phyloP scores from a whole-genome alignment of 2,113 vertebrate species.

The Accipiter virgatus region DNA sequence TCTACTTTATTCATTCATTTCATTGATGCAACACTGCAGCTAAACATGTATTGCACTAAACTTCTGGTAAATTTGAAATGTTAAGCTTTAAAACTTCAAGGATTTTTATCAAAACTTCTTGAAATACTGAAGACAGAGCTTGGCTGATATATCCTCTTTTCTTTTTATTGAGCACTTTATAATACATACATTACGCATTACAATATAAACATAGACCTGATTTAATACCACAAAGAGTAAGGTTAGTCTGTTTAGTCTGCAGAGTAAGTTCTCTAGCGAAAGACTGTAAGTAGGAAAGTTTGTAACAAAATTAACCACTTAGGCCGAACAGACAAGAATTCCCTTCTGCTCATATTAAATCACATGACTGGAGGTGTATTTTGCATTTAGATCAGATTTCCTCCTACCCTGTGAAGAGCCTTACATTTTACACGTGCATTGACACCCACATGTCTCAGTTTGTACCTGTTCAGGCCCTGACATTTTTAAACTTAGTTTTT shows the following conservation, averaged over 20 bases:
- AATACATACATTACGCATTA: neutral
- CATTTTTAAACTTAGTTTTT: neutral
- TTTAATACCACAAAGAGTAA: neutral
- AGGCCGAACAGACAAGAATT: neutral
- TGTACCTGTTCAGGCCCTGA: neutral
- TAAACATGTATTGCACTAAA: neutral
- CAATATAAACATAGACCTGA: neutral
- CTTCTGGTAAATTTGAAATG: neutral
- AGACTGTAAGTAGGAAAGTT: neutral
- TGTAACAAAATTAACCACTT: neutral
- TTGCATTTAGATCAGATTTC: neutral
- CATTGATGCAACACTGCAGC: neutral
- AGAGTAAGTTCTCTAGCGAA: neutral
- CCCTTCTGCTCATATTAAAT: neutral
- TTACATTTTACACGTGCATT: neutral
- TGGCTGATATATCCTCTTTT: neutral
- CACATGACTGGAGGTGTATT: neutral
- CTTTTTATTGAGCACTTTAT: neutral
- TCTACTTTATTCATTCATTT: neutral
- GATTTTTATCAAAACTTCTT: neutral
- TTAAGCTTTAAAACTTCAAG: neutral
- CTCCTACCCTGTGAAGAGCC: neutral
- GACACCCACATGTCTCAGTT: neutral
- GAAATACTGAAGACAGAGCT: neutral
- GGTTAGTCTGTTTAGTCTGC: neutral